phyloP scores from a whole-genome alignment of 1,140 invertebrate species.

The Cydia splendana region DNA sequence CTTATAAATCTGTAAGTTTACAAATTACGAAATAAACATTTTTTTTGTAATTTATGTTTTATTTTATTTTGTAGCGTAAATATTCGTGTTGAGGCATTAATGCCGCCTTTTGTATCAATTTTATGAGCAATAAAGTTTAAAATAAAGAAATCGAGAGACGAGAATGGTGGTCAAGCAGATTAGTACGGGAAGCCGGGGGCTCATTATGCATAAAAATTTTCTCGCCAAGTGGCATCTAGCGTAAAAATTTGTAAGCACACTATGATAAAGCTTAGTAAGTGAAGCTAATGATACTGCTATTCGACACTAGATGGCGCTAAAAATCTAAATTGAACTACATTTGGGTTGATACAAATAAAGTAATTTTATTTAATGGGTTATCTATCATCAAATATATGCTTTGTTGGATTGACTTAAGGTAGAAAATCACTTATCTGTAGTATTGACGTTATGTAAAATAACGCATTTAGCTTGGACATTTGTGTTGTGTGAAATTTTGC shows the following conservation, averaged over 20 bases:
- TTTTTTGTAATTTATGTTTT: too few species aligned
- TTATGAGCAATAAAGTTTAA: too few species aligned
- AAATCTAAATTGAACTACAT: neutral
- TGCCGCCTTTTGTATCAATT: too few species aligned
- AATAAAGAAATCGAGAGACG: too few species aligned
- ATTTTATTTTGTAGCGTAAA: too few species aligned
- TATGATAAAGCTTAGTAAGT: neutral
- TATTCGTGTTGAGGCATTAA: too few species aligned
- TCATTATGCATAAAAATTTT: too few species aligned
- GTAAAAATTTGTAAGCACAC: neutral
- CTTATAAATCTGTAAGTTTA: neutral
- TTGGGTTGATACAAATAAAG: neutral
- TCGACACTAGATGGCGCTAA: conserved; percentile 1
- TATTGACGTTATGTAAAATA: neutral
- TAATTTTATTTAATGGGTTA: neutral
- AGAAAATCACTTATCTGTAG: neutral
- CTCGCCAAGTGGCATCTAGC: neutral
- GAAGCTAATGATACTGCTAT: neutral
- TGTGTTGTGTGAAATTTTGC: neutral
- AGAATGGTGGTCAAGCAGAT: too few species aligned
- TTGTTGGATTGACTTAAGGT: neutral
- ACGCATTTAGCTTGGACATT: neutral
- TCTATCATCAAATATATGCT: neutral
- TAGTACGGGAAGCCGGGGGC: too few species aligned
- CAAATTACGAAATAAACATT: neutral